Base-by-base conservation (phyloP, 2,797 vertebrate species). In the Percopsis omiscomaycus region DNA sequence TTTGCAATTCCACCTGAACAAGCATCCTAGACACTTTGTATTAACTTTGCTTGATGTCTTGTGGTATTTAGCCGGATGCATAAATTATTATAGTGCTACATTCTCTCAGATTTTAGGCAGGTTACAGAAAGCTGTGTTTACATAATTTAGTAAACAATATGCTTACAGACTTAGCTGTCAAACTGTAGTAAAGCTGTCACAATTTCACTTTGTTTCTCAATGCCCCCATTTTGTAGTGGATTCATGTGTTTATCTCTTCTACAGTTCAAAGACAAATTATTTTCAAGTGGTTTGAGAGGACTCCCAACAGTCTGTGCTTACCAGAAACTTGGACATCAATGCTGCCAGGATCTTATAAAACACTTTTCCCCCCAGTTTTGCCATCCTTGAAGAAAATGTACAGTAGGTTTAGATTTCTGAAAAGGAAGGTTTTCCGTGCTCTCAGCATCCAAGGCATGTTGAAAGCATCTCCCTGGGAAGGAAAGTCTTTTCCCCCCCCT, bases 401-500 rank as follows among this genome's bases (percentile, higher is more conserved):
- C 22, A 22, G 71, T 16, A 47, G 59, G 57, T 55, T 75, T 0
- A 37, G 32, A 6, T 6, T 37, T 37, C 8, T 5, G 32, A 37
- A 37, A 37, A 37, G 4, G 32, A n/a, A n/a, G n/a, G n/a, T n/a
- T n/a, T n/a, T 6, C 32, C 32, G 8, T 37, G 32, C 32, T 1
- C 32, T 37, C 32, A 37, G 32, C 50, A 52, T 1, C 37, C 55
- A 47, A 73, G 44, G 56, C 45, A 46, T 49, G 67, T 61, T 44
- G 0, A 60, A 67, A 71, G 71, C 62, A 27, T 22, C 22, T 22
- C 22, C 9, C n/a, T 30, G 52, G 60, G 27, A 57, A 66, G 66
- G 70, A 66, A 82, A 66, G 32, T 71, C 53, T 29, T n/a, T n/a
- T n/a, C n/a, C n/a, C 64, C 61, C 4, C 73, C 54, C 73, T 75